phyloP scores from a whole-genome alignment of 2,113 vertebrate genomes.

The Guaruba guarouba region DNA sequence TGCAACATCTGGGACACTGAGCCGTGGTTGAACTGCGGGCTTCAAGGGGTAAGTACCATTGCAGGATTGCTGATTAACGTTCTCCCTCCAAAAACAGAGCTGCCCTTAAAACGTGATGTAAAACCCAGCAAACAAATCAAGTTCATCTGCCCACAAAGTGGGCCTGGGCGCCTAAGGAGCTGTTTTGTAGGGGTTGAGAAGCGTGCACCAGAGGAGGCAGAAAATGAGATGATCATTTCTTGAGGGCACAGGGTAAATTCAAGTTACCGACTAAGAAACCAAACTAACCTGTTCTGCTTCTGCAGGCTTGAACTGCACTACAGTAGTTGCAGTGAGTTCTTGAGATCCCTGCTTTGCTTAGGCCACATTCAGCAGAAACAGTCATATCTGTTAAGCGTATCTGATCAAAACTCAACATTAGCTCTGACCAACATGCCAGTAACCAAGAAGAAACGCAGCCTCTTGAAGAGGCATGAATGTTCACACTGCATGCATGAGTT shows the following conservation, averaged over 20 bases:
- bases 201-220: neutral
- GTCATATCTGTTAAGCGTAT: neutral
- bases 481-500: rapidly evolving
- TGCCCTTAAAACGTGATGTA: neutral
- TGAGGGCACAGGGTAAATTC: neutral
- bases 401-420: neutral
- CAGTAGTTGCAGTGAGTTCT: rapidly evolving
- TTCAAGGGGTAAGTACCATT: neutral
- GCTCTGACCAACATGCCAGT: neutral
- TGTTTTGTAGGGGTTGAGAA: neutral
- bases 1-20: neutral
- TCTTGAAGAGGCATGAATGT: neutral
- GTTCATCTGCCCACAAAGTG: neutral
- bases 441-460: neutral
- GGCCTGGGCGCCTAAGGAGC: neutral
- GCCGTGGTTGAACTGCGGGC: rapidly evolving
- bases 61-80: neutral
- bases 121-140: neutral
- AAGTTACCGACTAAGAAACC: neutral
- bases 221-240: neutral
- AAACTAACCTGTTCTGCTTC: neutral
- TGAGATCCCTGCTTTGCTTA: neutral
- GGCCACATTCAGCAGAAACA: neutral
- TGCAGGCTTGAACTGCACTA: neutral
- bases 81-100: neutral